Base-by-base conservation (phyloP, 30 jellyfish, hydroid and myxozoan genomes). In the Nemopilema nomurai region DNA sequence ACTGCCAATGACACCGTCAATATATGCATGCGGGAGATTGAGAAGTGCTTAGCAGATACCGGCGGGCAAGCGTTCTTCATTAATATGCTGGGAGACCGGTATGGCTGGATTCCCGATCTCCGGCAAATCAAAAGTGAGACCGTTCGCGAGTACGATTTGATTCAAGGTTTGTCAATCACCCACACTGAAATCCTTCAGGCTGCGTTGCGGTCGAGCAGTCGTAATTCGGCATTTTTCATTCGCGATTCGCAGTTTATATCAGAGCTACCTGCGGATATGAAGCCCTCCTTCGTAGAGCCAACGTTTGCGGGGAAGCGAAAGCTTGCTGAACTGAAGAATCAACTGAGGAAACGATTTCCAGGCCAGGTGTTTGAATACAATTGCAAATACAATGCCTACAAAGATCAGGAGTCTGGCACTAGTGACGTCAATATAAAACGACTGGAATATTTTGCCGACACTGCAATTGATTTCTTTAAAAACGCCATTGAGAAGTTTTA, bases 1-100 rank as follows among this genome's bases (percentile, higher is more conserved):
- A 63, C 92, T 8, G 65, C 96, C 19, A 66, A 87, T 67, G 98
- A 92, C 27, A 88, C 97, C 21, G 74, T 92, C 24, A 64, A 63
- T 7, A 92, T 89, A 20, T 87, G 97, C 41, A 63, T 92, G 80
- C 85, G 79, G 6, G 98, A 92, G 87, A 72, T 92, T 63, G 95
- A 84, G 21, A 66, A 75, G 28, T 92, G 98, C 57, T 86, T 82
- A 16, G 85, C 75, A 13, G 96, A 85, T 63, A 92, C 98, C 4
- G 90, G 83, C 51, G 97, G 97, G 28, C 86, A 92, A 28, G 97
- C 98, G 8, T 92, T 92, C 91, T 92, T 92, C 29, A 31, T 92
- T n/a, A 83, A 76, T 29, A 22, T 92, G 57, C 85, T 92, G 7
- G 96, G 98, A 29, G 96, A 83, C 62, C 88, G 98, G 89, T 92